These are phyloP conservation scores for Schrankia costaestrigalis DNA, from an alignment of 2,888 invertebrate genomes.

Conservation along the genomic window DNA sequence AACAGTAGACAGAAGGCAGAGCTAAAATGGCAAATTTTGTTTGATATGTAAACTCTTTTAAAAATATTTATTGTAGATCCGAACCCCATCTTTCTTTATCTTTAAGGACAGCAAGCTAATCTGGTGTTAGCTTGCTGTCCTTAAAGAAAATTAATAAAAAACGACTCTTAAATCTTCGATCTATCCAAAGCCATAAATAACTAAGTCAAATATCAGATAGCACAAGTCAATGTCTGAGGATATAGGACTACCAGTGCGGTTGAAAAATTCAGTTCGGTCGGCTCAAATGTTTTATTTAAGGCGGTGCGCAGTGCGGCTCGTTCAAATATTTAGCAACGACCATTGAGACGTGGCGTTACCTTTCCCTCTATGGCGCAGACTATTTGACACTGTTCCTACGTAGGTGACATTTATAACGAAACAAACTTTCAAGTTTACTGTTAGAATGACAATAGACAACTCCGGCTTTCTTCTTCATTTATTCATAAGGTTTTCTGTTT, in stretches of 20 bases:
- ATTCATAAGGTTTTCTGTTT: no score
- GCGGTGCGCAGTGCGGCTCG: slow-evolving; percentile 62
- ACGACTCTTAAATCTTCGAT: slow-evolving; percentile 17
- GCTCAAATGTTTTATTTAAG: slow-evolving; percentile 69
- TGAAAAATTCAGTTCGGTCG: slow-evolving; percentile 66
- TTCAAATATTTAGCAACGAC: slow-evolving; percentile 68
- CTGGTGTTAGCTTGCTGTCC: no score
- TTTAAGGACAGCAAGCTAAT: no score
- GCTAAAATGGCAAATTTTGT: no score
- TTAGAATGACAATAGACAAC: no score
- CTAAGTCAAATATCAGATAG: slow-evolving; percentile 19
- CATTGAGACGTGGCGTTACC: slow-evolving; percentile 55
- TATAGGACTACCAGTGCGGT: slow-evolving; percentile 42
- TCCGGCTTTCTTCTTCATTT: no score
- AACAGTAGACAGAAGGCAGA: no score
- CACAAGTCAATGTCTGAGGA: slow-evolving; percentile 39
- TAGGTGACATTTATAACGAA: slow-evolving; percentile 11
- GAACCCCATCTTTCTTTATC: no score
- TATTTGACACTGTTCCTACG: slow-evolving; percentile 34
- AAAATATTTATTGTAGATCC: no score
- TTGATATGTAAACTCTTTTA: no score
- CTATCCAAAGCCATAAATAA: slow-evolving; percentile 16
- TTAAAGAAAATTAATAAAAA: no score
- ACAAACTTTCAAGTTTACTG: no score
- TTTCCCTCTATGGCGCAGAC: slow-evolving; percentile 31